Evolutionary conservation across 2,888 invertebrate genomes (phyloP).

Genomic region (Ornithoptera alexandrae): DNA sequence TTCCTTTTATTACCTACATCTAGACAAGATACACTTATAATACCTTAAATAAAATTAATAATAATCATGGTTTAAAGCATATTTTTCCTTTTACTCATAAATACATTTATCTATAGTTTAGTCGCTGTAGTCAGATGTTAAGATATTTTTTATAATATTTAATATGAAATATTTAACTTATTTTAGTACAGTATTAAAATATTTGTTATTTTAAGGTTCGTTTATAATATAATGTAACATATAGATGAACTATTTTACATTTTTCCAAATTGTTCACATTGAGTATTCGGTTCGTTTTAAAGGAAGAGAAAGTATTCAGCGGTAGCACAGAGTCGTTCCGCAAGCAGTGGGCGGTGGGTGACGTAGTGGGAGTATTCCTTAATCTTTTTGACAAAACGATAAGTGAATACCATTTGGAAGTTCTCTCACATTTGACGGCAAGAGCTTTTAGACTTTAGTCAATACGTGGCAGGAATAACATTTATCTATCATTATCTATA

Average conservation of each 20-base stretch:
- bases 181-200: too few species aligned
- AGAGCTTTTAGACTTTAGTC: slow-evolving; percentile 37
- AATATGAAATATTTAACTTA: too few species aligned
- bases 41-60: background rate
- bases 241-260: background rate
- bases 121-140: slow-evolving; percentile 26
- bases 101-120: slow-evolving; percentile 29
- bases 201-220: too few species aligned
- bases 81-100: slow-evolving; percentile 23
- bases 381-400: slow-evolving; percentile 99
- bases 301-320: slow-evolving; percentile 99
- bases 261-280: slow-evolving; percentile 24
- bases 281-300: slow-evolving; percentile 51
- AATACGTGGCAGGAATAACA: slow-evolving; percentile 52
- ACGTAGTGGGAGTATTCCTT: slow-evolving; percentile 99
- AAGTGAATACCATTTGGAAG: slow-evolving; percentile 84
- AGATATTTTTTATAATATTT: background rate
- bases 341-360: slow-evolving; percentile 98
- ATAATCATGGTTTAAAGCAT: slow-evolving; percentile 4
- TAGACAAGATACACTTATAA: slow-evolving; percentile 9
- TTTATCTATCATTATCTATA: background rate
- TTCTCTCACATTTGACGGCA: slow-evolving; percentile 37
- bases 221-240: background rate
- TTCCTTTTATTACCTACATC: too few species aligned
- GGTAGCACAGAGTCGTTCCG: slow-evolving; percentile 98